Conservation (phyloP, 92 coral and sea anemone genomes). For the Desmophyllum pertusum region DNA sequence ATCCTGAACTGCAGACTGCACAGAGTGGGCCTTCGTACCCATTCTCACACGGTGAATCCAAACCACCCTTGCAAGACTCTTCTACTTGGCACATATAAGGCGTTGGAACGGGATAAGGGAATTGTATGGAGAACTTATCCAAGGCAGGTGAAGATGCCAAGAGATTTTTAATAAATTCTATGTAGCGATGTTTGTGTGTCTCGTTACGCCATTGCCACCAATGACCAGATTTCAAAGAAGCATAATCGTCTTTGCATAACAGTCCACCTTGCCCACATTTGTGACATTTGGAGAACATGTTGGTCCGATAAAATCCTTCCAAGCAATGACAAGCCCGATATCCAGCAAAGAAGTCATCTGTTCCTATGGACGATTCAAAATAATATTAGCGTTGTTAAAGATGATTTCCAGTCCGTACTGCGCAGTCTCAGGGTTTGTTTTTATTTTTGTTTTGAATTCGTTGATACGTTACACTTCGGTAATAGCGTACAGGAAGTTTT, state of each 20-base stretch:
- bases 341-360: slow-evolving; percentile 33
- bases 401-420: too few relatives aligned
- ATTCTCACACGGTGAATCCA: slow-evolving; percentile 21
- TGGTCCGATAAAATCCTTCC: slow-evolving; percentile 9
- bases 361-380: slow-evolving; percentile 1
- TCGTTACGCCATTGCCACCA: slow-evolving; percentile 20
- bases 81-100: slow-evolving; percentile 28
- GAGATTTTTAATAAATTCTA: slow-evolving; percentile 1
- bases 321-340: slow-evolving; percentile 31
- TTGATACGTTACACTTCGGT: too few relatives aligned
- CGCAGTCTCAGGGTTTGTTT: too few relatives aligned
- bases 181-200: neutral
- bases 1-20: slow-evolving; percentile 33
- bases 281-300: slow-evolving; percentile 13
- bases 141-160: neutral
- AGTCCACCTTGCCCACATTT: slow-evolving; percentile 15
- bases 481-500: too few relatives aligned
- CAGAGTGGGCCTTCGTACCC: slow-evolving; percentile 45
- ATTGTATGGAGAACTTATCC: slow-evolving; percentile 12
- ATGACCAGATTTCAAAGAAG: slow-evolving; percentile 6
- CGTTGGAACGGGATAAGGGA: neutral
- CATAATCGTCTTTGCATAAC: slow-evolving; percentile 9
- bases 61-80: slow-evolving; percentile 32
- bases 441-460: too few relatives aligned
- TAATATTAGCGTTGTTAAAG: neutral